Conservation (phyloP, 2,113 vertebrate species). For the Myotis yumanensis region DNA sequence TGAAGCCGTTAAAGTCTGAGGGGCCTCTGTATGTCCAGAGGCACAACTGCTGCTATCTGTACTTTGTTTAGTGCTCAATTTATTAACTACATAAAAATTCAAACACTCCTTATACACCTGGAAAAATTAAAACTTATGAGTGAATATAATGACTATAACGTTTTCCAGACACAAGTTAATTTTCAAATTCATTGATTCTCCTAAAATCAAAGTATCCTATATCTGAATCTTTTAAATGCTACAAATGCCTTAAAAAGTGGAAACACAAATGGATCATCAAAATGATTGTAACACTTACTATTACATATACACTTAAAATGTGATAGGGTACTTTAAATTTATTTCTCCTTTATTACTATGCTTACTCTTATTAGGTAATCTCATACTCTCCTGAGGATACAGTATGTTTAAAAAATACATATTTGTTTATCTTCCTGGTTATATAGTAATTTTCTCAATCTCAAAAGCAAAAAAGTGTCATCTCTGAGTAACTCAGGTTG, state of each 20-base stretch:
- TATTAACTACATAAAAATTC: slow-evolving; percentile 20
- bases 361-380: not conserved
- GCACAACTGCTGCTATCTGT: not conserved
- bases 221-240: not conserved
- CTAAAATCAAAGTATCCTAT: slow-evolving; percentile 12
- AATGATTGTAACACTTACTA: not conserved
- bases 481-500: not conserved
- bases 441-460: not conserved
- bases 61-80: not conserved
- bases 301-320: not conserved
- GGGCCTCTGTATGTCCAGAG: not conserved
- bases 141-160: not conserved
- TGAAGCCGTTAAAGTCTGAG: not conserved
- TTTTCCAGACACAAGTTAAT: not conserved
- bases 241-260: not conserved
- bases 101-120: not conserved
- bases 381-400: not conserved
- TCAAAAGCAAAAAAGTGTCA: not conserved
- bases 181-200: not conserved
- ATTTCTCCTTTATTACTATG: not conserved
- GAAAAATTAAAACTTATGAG: not conserved
- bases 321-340: slow-evolving; percentile 2
- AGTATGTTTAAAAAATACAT: not conserved
- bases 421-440: not conserved
- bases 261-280: not conserved